Conservation (phyloP, 1,140 invertebrate species). For the Tribolium castaneum region DNA sequence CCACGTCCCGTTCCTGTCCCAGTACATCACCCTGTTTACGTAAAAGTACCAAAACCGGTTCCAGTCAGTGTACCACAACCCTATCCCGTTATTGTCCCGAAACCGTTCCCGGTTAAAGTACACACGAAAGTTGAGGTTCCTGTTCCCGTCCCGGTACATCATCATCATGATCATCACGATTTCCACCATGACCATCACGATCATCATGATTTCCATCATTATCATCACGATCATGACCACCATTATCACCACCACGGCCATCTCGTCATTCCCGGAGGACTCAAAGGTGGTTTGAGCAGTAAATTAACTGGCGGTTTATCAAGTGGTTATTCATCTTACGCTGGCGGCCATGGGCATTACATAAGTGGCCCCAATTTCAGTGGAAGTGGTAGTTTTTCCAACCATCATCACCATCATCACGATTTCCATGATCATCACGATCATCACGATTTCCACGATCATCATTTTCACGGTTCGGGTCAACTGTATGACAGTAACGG, state of each 20-base stretch:
- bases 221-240: neutral
- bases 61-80: constrained; percentile 58
- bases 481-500: constrained; percentile 50
- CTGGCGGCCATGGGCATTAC: constrained; percentile 29
- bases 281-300: constrained; percentile 15
- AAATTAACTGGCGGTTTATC: constrained; percentile 12
- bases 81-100: constrained; percentile 56
- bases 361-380: constrained; percentile 25
- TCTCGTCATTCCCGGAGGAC: neutral
- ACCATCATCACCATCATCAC: neutral
- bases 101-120: constrained; percentile 53
- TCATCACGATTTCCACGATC: neutral
- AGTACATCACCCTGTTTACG: constrained; percentile 60
- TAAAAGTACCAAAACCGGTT: constrained; percentile 61
- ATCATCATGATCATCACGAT: constrained; percentile 1
- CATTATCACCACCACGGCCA: constrained; percentile 24
- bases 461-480: neutral
- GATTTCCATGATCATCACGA: neutral
- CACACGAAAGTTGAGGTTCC: constrained; percentile 54
- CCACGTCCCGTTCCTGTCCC: constrained; percentile 57
- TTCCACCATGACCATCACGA: neutral
- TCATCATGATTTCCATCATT: constrained; percentile 1
- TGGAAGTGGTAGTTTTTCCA: constrained; percentile 24
- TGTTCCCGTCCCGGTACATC: constrained; percentile 44
- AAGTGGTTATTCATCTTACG: constrained; percentile 18